Evolutionary conservation across 2,113 vertebrate species (phyloP).

Genomic region (Petrocephalus microphthalmus): DNA sequence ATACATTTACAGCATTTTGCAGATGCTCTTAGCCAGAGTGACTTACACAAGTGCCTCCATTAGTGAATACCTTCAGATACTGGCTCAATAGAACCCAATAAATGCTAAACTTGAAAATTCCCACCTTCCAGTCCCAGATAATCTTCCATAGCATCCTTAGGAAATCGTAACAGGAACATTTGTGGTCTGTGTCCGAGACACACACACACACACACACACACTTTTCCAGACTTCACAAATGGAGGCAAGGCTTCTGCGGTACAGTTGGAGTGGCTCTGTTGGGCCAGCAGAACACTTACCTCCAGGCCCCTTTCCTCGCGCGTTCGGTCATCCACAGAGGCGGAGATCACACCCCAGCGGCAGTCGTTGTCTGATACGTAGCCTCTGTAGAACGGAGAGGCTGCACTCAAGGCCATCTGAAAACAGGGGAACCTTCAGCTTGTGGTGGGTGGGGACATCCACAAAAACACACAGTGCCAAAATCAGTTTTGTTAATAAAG

Average conservation of each 20-base stretch:
- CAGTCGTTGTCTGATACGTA: conserved; percentile 92
- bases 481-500: neutral
- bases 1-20: neutral
- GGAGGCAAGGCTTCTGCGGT: neutral
- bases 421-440: conserved; percentile 34
- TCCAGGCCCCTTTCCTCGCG: conserved; percentile 86
- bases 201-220: neutral
- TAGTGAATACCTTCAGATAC: too few relatives aligned
- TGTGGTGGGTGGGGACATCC: neutral
- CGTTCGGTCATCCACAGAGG: conserved; percentile 91
- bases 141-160: neutral
- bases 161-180: neutral
- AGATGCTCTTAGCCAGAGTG: too few relatives aligned
- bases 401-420: conserved; percentile 95
- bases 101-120: neutral
- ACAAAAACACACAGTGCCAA: neutral
- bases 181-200: neutral
- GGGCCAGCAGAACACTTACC: conserved; percentile 54
- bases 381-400: conserved; percentile 92
- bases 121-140: neutral
- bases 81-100: neutral
- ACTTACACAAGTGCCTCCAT: too few relatives aligned
- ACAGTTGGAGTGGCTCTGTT: neutral
- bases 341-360: conserved; percentile 96
- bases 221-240: neutral